A percentile compares a stretch with the other conserved stretches of the same genome.
These are phyloP conservation scores for Operophtera brumata DNA, from an alignment of 2,888 invertebrate species.

Conservation along the genomic window DNA sequence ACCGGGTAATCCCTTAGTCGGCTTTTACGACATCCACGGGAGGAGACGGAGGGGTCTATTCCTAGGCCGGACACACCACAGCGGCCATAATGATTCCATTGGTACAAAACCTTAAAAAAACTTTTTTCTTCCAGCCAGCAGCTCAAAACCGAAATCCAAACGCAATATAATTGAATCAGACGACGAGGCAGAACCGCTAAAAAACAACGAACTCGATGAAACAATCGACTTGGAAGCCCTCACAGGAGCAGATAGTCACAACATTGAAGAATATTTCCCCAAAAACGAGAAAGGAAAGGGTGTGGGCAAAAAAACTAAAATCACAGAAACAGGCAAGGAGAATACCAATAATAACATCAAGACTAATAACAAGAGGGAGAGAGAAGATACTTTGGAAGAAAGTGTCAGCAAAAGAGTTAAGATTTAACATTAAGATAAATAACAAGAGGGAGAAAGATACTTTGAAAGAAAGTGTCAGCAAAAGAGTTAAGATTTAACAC, in stretches of 20 bases:
- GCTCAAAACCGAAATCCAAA: conserved; percentile 44
- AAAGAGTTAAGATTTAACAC: conserved; percentile 46
- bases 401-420: conserved; percentile 50
- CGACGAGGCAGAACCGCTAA: conserved; percentile 43
- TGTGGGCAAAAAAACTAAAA: conserved; percentile 46
- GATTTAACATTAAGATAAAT: conserved; percentile 32
- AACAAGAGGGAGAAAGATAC: conserved; percentile 43
- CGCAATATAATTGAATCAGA: conserved; percentile 59
- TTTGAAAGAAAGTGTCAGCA: conserved; percentile 40
- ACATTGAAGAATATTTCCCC: conserved; percentile 64
- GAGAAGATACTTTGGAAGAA: conserved; percentile 38
- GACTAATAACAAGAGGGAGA: conserved; percentile 43
- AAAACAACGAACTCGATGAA: conserved; percentile 58
- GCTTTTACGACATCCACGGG: too few species aligned
- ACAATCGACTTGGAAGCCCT: conserved; percentile 54
- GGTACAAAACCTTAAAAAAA: too few species aligned
- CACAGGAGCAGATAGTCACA: conserved; percentile 63
- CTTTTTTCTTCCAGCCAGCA: conserved; percentile 26
- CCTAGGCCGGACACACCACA: too few species aligned
- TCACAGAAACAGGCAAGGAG: conserved; percentile 44
- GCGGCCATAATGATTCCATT: too few species aligned
- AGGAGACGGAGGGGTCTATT: too few species aligned
- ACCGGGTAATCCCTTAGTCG: too few species aligned
- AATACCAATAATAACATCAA: conserved; percentile 40
- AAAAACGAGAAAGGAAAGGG: conserved; percentile 53